Percentiles rank a stretch among this genome's conserved stretches.
Evolutionary conservation across 2,888 invertebrate genomes (phyloP).

Genomic region (Pristionchus mayeri): DNA sequence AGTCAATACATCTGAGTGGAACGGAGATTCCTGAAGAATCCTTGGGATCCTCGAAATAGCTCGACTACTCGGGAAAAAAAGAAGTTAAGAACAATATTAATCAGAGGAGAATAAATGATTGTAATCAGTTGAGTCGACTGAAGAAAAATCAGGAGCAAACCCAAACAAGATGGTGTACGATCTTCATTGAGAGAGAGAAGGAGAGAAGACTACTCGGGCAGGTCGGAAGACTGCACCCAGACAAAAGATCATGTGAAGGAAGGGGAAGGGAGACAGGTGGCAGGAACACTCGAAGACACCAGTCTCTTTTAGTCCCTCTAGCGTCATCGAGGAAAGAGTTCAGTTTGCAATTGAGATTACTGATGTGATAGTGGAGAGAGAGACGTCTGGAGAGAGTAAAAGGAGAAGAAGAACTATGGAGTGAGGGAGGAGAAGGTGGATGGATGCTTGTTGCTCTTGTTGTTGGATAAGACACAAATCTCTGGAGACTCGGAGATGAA

Average conservation of each 20-base stretch:
- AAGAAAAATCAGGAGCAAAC: too few species aligned
- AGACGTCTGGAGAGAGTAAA: not conserved
- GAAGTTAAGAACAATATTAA: not conserved
- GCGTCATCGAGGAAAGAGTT: not conserved
- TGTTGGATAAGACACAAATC: conserved; percentile 14
- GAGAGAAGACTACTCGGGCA: not conserved
- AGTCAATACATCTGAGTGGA: too few species aligned
- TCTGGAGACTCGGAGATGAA: conserved; percentile 35
- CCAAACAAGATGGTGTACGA: too few species aligned
- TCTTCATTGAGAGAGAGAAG: not conserved
- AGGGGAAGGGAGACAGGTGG: not conserved
- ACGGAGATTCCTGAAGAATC: too few species aligned
- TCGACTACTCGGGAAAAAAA: not conserved
- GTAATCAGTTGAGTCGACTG: too few species aligned
- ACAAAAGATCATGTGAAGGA: conserved; percentile 30
- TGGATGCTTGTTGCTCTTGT: conserved; percentile 27
- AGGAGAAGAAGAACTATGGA: not conserved
- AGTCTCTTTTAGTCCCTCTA: not conserved
- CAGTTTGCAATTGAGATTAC: conserved; percentile 6
- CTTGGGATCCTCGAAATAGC: not conserved
- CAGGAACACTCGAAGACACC: not conserved
- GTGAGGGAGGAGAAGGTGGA: not conserved
- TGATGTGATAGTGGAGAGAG: not conserved
- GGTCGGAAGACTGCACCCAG: not conserved
- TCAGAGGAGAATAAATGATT: too few species aligned